phyloP scores from a whole-genome alignment of 2,113 vertebrate genomes.

The Callipepla californica region DNA sequence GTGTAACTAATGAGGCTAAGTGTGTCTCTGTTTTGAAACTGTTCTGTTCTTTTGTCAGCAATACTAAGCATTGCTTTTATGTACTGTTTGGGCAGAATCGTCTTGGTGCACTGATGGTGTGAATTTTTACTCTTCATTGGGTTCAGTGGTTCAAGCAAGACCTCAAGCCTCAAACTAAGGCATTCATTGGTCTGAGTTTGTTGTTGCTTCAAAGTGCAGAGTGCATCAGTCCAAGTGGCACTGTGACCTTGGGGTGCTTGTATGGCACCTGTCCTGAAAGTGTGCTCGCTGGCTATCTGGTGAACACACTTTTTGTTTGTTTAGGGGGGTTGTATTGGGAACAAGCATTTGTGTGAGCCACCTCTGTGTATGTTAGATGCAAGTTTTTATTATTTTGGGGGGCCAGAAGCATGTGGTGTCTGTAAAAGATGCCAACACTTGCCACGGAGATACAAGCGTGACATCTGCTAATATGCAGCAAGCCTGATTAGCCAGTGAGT shows the following conservation, averaged over 20 bases:
- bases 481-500: not conserved
- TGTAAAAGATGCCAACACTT: not conserved
- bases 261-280: too few species aligned
- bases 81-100: not conserved
- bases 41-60: not conserved
- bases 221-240: not conserved
- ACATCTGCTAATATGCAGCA: not conserved
- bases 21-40: not conserved
- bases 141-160: not conserved
- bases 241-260: not conserved
- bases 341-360: not conserved
- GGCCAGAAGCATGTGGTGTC: not conserved
- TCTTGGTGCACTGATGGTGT: not conserved
- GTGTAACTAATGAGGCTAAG: not conserved
- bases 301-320: not conserved
- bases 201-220: not conserved
- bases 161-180: not conserved
- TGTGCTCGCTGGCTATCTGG: accelerated
- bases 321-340: not conserved
- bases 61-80: not conserved
- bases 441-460: not conserved
- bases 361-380: accelerated
- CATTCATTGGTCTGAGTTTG: not conserved
- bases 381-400: not conserved
- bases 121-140: not conserved